Conservation (phyloP, 1,140 invertebrate species). For the Danaus plexippus region DNA sequence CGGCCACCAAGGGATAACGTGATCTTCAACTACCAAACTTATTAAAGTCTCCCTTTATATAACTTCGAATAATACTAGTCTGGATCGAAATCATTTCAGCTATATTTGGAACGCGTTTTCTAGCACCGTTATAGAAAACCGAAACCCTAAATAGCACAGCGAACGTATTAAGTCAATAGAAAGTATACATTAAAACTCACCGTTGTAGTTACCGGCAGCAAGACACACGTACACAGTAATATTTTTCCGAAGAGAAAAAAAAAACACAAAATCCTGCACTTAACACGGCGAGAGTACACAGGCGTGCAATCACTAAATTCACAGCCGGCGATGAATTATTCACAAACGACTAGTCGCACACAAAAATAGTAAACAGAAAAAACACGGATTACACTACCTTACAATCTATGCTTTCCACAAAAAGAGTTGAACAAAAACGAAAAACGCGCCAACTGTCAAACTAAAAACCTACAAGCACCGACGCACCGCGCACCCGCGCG, state of each 20-base stretch:
- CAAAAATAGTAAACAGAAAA: conserved; percentile 54
- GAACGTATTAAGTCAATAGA: conserved; percentile 17
- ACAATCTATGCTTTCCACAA: conserved; percentile 66
- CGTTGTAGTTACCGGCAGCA: conserved; percentile 42
- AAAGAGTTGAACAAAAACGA: conserved; percentile 59
- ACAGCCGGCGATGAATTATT: conserved; percentile 60
- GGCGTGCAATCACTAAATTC: conserved; percentile 63
- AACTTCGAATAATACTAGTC: conserved; percentile 33
- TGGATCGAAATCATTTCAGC: conserved; percentile 30
- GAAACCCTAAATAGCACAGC: conserved; percentile 40
- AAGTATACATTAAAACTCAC: conserved; percentile 36
- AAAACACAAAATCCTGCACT: conserved; percentile 62
- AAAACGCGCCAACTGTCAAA: conserved; percentile 70
- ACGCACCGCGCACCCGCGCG: conserved; percentile 58
- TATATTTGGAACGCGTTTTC: conserved; percentile 61
- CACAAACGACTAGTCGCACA: conserved; percentile 62
- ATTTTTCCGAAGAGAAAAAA: conserved; percentile 38
- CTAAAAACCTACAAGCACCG: conserved; percentile 70
- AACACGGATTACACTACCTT: conserved; percentile 66
- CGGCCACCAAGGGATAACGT: conserved; percentile 61
- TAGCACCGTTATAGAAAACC: conserved; percentile 41
- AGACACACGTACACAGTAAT: conserved; percentile 37
- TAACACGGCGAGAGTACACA: conserved; percentile 52
- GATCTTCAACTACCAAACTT: conserved; percentile 51
- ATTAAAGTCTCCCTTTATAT: conserved; percentile 42